Evolutionary conservation across 2,113 vertebrate species (phyloP).

Genomic region (Scytalopus superciliaris): DNA sequence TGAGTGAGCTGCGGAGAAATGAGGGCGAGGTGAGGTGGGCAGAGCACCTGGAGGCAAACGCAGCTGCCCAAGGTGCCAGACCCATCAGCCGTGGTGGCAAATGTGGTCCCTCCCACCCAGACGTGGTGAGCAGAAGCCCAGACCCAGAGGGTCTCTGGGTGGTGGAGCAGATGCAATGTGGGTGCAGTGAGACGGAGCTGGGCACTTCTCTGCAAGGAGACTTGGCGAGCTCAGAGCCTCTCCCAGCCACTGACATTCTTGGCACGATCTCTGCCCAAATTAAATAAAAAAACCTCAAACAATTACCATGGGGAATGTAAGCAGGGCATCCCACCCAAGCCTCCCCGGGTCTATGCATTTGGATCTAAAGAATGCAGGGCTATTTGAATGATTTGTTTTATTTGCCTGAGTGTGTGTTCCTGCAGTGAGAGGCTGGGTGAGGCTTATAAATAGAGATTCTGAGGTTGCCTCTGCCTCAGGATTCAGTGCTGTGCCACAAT

Average conservation of each 20-base stretch:
- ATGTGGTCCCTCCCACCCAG: not conserved
- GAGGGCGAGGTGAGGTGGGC: not conserved
- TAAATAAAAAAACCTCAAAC: not conserved
- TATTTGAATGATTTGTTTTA: not conserved
- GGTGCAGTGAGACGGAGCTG: not conserved
- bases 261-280: not conserved
- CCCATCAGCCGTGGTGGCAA: not conserved
- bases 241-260: constrained; percentile 26
- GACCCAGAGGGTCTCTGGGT: fast-evolving
- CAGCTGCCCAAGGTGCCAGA: not conserved
- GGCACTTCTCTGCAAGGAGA: not conserved
- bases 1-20: constrained; percentile 82
- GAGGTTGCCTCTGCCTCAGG: not conserved
- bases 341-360: not conserved
- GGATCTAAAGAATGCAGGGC: not conserved
- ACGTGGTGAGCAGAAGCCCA: not conserved
- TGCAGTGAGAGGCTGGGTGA: not conserved
- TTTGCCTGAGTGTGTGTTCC: not conserved
- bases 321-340: constrained; percentile 9
- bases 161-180: not conserved
- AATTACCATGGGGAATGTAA: not conserved
- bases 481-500: not conserved
- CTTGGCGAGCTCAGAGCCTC: not conserved
- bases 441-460: not conserved
- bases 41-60: not conserved